Percentiles rank a stretch among this genome's conserved stretches.
Conservation (phyloP, 2,113 vertebrate genomes). For the Mobula birostris region DNA sequence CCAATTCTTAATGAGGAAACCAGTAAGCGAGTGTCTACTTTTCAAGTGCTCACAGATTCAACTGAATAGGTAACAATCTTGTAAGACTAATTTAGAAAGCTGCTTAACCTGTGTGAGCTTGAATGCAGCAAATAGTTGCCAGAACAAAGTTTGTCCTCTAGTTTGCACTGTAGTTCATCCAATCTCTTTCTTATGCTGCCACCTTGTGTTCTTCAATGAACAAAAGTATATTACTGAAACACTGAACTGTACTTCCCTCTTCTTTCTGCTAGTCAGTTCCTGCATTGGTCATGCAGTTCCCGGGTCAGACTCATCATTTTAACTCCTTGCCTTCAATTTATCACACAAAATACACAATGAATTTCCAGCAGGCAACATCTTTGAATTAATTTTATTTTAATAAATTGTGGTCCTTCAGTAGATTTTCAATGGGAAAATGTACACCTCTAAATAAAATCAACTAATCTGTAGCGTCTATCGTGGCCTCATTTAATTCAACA, state of each 20-base stretch:
- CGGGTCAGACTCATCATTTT: not conserved
- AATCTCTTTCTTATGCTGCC: not conserved
- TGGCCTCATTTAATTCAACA: too few relatives aligned
- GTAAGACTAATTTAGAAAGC: not conserved
- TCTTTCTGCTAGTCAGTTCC: constrained; percentile 11
- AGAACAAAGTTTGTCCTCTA: not conserved
- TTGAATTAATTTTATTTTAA: not conserved
- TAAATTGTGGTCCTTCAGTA: not conserved
- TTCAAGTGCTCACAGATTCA: not conserved
- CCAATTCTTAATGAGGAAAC: not conserved
- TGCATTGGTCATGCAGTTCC: not conserved
- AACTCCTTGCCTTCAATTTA: too few relatives aligned
- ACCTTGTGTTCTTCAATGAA: not conserved
- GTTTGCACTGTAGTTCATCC: not conserved
- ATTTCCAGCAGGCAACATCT: not conserved
- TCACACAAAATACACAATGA: not conserved
- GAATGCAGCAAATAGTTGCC: constrained; percentile 26
- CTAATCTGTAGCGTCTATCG: not conserved
- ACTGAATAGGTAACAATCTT: not conserved
- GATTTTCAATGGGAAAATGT: not conserved
- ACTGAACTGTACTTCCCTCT: not conserved
- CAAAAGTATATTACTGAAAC: not conserved
- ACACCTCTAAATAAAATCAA: not conserved
- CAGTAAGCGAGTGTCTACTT: not conserved
- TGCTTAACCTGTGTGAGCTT: constrained; percentile 13